A percentile compares a stretch with the other conserved stretches of the same genome.
Conservation (phyloP, 2,797 vertebrate species). For the Merluccius polli region DNA sequence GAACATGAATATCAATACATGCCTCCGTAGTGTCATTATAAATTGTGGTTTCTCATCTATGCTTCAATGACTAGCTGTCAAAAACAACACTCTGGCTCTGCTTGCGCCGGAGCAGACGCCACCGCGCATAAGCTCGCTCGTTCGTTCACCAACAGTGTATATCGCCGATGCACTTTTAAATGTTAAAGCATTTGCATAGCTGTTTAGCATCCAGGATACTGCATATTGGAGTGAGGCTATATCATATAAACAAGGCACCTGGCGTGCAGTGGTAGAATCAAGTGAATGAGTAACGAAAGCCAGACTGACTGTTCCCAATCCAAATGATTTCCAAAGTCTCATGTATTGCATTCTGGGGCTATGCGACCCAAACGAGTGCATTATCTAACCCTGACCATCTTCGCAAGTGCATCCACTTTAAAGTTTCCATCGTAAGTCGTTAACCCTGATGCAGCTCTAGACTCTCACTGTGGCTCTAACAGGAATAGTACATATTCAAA, state of each 20-base stretch:
- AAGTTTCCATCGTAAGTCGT: neutral
- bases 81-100: slow-evolving; percentile 9
- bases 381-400: neutral
- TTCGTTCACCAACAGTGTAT: neutral
- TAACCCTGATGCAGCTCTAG: neutral
- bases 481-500: neutral
- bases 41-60: slow-evolving; percentile 28
- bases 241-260: neutral
- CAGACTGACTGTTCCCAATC: no score
- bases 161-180: neutral
- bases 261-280: neutral
- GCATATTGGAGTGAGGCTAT: neutral
- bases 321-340: neutral
- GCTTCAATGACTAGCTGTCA: slow-evolving; percentile 31
- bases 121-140: neutral
- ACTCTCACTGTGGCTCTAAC: neutral
- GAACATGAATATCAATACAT: slow-evolving; percentile 30
- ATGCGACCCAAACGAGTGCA: neutral
- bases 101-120: neutral
- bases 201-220: neutral
- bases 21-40: slow-evolving; percentile 28
- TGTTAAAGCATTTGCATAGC: neutral
- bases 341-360: neutral
- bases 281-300: neutral
- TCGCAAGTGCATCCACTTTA: neutral